Percentiles rank a stretch among this genome's conserved stretches.
Conservation (phyloP, 2,888 invertebrate species). For the Microdon myrmicae region DNA sequence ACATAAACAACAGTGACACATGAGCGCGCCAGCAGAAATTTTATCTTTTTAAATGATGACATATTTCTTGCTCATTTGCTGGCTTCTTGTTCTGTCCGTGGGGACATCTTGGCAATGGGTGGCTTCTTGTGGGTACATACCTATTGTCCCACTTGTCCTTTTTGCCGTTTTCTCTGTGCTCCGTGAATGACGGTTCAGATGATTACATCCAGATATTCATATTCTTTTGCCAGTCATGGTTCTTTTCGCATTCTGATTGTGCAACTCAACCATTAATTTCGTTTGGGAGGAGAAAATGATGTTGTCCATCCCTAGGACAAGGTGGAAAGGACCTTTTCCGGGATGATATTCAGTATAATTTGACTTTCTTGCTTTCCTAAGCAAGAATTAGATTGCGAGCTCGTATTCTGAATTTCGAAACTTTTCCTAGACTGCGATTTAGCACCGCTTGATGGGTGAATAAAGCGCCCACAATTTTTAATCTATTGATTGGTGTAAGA, state of each 20-base stretch:
- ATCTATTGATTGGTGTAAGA: constrained; percentile 36
- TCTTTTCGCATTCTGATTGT: not conserved
- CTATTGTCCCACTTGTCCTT: constrained; percentile 1
- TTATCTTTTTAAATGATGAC: constrained; percentile 53
- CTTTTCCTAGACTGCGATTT: constrained; percentile 33
- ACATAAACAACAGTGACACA: constrained; percentile 47
- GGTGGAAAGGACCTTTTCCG: constrained; percentile 39
- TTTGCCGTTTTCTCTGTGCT: constrained; percentile 1
- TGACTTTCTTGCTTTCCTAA: constrained; percentile 8
- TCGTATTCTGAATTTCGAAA: too few relatives aligned
- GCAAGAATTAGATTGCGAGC: too few relatives aligned
- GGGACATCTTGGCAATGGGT: not conserved
- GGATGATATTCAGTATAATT: constrained; percentile 46
- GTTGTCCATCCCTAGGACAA: constrained; percentile 3
- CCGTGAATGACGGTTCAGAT: constrained; percentile 30
- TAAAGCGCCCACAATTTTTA: constrained; percentile 31
- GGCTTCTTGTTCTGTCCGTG: not conserved
- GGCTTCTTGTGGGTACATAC: constrained; percentile 5
- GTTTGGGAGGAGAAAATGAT: constrained; percentile 35
- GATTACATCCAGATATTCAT: constrained; percentile 40
- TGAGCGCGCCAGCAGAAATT: constrained; percentile 49
- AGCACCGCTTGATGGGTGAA: constrained; percentile 33
- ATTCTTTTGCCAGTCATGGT: too few relatives aligned
- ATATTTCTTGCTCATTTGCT: constrained; percentile 44
- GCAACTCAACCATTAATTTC: constrained; percentile 37